Base-by-base conservation (phyloP, 2,797 vertebrate species). In the Erpetoichthys calabaricus region DNA sequence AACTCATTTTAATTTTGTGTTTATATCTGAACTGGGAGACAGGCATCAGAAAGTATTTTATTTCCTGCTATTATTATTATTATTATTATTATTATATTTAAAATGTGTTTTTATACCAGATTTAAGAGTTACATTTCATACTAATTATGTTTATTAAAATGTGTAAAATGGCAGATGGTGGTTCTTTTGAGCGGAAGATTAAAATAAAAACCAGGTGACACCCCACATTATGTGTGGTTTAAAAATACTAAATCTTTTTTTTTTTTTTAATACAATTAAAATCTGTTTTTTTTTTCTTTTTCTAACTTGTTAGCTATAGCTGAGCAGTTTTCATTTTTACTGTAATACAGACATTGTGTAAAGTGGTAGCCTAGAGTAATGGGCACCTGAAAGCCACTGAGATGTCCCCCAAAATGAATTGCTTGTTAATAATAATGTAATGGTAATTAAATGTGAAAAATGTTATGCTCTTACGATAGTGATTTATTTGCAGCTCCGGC, bases 381-480 rank as follows among this genome's bases (percentile, higher is more conserved):
- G 64, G 62, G 60, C 71, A 71, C 71, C 72, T 73, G 71, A 70
- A 66, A 52, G 63, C 66, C 73, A 64, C 55, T 4, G 65, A 67
- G 73, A 64, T 47, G 51, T 56, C 56, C 51, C 62, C 56, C 60
- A 60, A 66, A 68, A 74, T 73, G 64, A 73, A 73, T 72, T 72
- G 70, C 66, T 83, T 85, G 83, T 87, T 90, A 90, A 90, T 89
- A 89, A 91, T 86, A 89, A 86, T 80, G 83, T 85, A 85, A 86
- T 79, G 82, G 82, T 91, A 90, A 91, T 91, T 89, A 91, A 86
- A 88, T 86, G 79, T 87, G 87, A 88, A 87, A 86, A 86, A 88
- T 84, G 81, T 80, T 83, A 78, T 78, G 84, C 80, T 83, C 84
- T 84, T 81, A 86, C 80, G 80, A 89, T 87, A 84, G 83, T 87